Evolutionary conservation across 2,888 invertebrate genomes (phyloP).

Genomic region (Matsumyia berberina): DNA sequence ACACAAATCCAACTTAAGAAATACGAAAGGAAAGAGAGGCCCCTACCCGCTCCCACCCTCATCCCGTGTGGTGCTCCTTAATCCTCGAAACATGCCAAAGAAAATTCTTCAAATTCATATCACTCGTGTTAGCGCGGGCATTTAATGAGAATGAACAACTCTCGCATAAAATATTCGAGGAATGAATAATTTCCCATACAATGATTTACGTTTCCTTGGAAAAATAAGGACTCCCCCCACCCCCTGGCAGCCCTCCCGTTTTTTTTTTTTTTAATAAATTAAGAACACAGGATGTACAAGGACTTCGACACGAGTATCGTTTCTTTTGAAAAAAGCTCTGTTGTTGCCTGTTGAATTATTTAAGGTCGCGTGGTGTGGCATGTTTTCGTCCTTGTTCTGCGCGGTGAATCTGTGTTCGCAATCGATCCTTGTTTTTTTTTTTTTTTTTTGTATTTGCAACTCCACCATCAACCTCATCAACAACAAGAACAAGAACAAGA

Average conservation of each 20-base stretch:
- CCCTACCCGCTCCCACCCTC: too few relatives aligned
- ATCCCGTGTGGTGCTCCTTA: not conserved
- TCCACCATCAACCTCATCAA: not conserved
- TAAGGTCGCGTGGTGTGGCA: not conserved
- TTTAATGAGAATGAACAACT: conserved; percentile 40
- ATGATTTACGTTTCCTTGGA: conserved; percentile 32
- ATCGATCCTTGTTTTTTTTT: not conserved
- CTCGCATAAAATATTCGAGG: conserved; percentile 28
- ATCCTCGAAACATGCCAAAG: conserved; percentile 4
- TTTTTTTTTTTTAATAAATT: conserved; percentile 22
- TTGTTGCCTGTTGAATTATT: conserved; percentile 20
- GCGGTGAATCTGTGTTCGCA: conserved; percentile 1
- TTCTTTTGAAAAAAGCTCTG: not conserved
- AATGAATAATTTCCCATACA: conserved; percentile 29
- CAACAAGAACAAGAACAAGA: conserved; percentile 1
- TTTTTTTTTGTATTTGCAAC: conserved; percentile 2
- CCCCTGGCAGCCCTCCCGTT: too few relatives aligned
- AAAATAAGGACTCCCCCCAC: not conserved
- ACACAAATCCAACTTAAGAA: too few relatives aligned
- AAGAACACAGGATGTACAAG: conserved; percentile 7
- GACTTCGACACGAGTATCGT: conserved; percentile 1
- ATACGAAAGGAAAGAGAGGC: too few relatives aligned
- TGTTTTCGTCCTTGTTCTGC: not conserved
- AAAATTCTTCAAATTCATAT: conserved; percentile 45
- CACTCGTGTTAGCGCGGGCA: conserved; percentile 9